A percentile compares a stretch with the other conserved stretches of the same genome.
Conservation (phyloP, 2,797 vertebrate species). For the Chelmon rostratus region DNA sequence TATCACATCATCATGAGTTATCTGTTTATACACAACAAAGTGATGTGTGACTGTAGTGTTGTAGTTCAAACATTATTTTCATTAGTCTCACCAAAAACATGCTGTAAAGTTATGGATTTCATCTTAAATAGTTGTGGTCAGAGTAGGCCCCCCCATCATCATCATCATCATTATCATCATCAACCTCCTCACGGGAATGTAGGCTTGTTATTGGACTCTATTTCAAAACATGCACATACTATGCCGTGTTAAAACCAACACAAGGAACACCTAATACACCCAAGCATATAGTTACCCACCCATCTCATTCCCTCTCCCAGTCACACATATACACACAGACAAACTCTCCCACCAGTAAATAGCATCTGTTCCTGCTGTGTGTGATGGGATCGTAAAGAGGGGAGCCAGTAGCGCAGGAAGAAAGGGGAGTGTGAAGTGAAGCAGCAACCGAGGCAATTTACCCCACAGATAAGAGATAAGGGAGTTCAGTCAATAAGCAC, state of each 20-base stretch:
- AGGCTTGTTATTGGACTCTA: not conserved
- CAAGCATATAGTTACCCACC: constrained; percentile 27
- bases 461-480: constrained; percentile 85
- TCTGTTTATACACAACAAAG: not conserved
- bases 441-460: constrained; percentile 84
- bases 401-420: constrained; percentile 74
- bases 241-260: not conserved
- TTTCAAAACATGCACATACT: not conserved
- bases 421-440: constrained; percentile 73
- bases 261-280: constrained; percentile 29
- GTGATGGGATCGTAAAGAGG: constrained; percentile 79
- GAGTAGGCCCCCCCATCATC: not conserved
- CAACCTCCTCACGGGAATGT: not conserved
- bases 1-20: too few relatives aligned
- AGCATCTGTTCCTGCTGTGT: constrained; percentile 72
- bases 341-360: constrained; percentile 72
- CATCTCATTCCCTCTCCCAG: constrained; percentile 8
- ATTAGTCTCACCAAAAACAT: not conserved
- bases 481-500: constrained; percentile 86
- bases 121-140: not conserved
- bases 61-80: not conserved
- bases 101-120: not conserved
- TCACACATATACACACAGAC: constrained; percentile 15
- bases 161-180: not conserved
- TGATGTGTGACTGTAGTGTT: not conserved